Evolutionary conservation across 2,888 invertebrate genomes (phyloP).

Genomic region (Amorpha juglandis): DNA sequence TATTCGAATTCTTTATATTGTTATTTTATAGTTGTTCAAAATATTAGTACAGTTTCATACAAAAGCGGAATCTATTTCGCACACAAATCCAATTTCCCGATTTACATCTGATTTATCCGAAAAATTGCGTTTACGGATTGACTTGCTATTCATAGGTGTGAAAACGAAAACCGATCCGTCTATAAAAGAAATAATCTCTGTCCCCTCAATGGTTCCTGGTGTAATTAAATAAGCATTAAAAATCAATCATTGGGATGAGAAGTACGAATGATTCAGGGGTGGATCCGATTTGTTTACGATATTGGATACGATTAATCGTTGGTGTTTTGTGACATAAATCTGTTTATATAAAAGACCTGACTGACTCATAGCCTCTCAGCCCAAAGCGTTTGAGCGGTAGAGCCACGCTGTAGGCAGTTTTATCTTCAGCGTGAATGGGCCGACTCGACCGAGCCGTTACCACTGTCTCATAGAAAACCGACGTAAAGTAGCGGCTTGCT

Average conservation of each 20-base stretch:
- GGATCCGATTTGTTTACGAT: not conserved
- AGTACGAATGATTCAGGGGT: not conserved
- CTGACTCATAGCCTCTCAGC: no score
- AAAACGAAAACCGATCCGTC: slow-evolving; percentile 1
- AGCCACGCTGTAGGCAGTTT: no score
- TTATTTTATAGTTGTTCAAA: not conserved
- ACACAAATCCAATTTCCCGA: slow-evolving; percentile 6
- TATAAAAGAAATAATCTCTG: not conserved
- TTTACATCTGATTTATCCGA: slow-evolving; percentile 15
- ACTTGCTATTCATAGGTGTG: slow-evolving; percentile 11
- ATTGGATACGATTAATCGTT: not conserved
- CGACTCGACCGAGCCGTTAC: no score
- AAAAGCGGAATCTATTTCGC: not conserved
- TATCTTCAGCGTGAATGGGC: no score
- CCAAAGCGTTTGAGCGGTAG: no score
- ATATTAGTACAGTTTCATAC: not conserved
- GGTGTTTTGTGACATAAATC: not conserved
- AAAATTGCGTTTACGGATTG: slow-evolving; percentile 1
- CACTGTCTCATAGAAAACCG: no score
- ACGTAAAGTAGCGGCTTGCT: no score
- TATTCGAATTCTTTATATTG: not conserved
- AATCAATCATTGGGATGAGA: slow-evolving; percentile 17
- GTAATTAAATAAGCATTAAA: slow-evolving; percentile 17
- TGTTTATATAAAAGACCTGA: no score
- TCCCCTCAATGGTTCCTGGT: not conserved